Base-by-base conservation (phyloP, 2,888 invertebrate species). In the Sphaerophoria taeniata region DNA sequence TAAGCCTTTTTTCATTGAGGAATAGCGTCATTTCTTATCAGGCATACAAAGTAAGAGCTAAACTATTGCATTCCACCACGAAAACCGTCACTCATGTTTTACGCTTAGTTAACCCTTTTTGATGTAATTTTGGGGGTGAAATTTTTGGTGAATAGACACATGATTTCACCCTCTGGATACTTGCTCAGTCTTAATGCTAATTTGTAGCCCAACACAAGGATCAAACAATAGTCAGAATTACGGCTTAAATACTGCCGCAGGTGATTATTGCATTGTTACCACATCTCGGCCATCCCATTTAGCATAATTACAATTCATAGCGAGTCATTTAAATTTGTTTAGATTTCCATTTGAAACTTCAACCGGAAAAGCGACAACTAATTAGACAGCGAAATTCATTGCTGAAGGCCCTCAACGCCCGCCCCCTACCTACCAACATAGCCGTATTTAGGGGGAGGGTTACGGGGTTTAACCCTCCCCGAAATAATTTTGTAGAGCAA, bases 341-440 rank as follows among this genome's bases (percentile, higher is more conserved):
- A 81, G 39, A 58, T 76, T 73, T 69, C 63, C 76, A 81, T 81
- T 77, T 53, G 63, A 72, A 58, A 85, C 73, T 70, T 69, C 76
- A 70, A 70, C 70, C 60, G 56, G 31, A 76, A 69, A 85, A 65
- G 73, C 76, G 51, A 58, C 63, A 58, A 73, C 76, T 85, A 85
- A 85, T 81, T 73, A 77, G 70, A 69, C 81, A 77, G 77, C 77
- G 70, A 85, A 81, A 85, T 80, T 81, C 81, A 85, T 81, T 70
- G 63, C 61, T n/a, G n/a, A 36, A 47, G 39, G 58, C 9, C 58
- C 2, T 24, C 24, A 24, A 24, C 24, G 24, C 24, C 24, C 24
- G 1, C 24, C n/a, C n/a, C n/a, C n/a, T n/a, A n/a, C n/a, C n/a
- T n/a, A n/a, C n/a, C n/a, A n/a, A n/a, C n/a, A n/a, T n/a, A n/a